These are phyloP conservation scores for Melanotaenia maccullochi DNA, from an alignment of 2,797 vertebrate genomes.

Conservation along the genomic window DNA sequence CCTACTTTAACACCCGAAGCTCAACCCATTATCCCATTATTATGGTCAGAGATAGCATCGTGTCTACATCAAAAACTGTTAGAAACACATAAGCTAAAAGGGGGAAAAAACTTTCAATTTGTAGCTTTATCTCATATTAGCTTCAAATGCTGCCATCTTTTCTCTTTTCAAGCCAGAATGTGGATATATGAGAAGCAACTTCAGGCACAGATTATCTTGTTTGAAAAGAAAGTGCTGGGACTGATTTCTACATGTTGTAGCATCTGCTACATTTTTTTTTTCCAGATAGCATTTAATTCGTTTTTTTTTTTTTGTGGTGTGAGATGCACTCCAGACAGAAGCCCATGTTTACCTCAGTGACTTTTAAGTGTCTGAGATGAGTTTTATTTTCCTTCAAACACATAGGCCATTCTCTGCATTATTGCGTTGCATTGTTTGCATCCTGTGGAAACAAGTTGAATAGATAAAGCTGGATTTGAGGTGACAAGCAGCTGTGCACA, in stretches of 20 bases:
- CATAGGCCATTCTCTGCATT: slow-evolving; percentile 28
- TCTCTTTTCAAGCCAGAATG: neutral
- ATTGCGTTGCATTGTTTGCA: slow-evolving; percentile 46
- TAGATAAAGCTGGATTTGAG: slow-evolving; percentile 60
- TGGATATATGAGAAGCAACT: neutral
- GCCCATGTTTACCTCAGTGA: slow-evolving; percentile 35
- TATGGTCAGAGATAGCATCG: slow-evolving; percentile 22
- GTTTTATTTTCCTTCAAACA: slow-evolving; percentile 33
- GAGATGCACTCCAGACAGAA: slow-evolving; percentile 18
- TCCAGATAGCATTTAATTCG: slow-evolving; percentile 11
- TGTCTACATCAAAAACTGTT: slow-evolving; percentile 7
- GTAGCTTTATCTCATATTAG: neutral
- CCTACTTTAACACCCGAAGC: slow-evolving; percentile 27
- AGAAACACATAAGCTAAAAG: neutral
- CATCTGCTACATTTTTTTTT: slow-evolving; percentile 28
- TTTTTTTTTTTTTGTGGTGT: slow-evolving; percentile 7
- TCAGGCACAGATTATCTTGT: neutral
- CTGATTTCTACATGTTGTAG: slow-evolving; percentile 21
- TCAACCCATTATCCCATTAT: slow-evolving; percentile 28
- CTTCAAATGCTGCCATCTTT: neutral
- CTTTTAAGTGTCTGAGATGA: slow-evolving; percentile 31
- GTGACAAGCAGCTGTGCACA: slow-evolving; percentile 73
- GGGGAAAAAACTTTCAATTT: neutral
- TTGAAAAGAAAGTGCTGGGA: slow-evolving; percentile 11
- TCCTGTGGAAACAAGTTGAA: slow-evolving; percentile 41